Conservation (phyloP, 1,140 invertebrate species). For the Achatina immaculata region DNA sequence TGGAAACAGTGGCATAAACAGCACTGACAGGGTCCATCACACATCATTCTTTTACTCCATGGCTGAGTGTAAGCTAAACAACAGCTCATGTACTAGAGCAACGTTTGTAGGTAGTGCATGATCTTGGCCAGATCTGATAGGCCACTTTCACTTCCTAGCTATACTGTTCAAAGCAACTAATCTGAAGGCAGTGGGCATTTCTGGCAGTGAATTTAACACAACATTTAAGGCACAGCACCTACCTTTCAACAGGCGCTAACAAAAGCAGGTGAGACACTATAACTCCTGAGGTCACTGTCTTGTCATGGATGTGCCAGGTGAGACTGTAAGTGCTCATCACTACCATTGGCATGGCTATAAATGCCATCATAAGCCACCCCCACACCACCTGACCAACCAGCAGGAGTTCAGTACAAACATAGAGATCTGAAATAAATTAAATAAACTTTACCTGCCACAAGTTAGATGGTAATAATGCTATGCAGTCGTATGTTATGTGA, state of each 20-base stretch:
- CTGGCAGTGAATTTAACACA: neutral
- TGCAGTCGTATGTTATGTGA: too few species aligned
- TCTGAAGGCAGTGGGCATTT: neutral
- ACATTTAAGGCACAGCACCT: neutral
- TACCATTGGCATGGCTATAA: slow-evolving; percentile 47
- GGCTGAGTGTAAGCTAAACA: too few species aligned
- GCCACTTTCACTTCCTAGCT: too few species aligned
- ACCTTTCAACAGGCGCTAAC: slow-evolving; percentile 56
- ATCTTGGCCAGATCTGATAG: too few species aligned
- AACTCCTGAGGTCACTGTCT: slow-evolving; percentile 26
- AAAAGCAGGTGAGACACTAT: slow-evolving; percentile 48
- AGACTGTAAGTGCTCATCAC: slow-evolving; percentile 58
- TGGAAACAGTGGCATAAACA: too few species aligned
- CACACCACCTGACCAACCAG: slow-evolving; percentile 46
- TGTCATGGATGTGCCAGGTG: slow-evolving; percentile 55
- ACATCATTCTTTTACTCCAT: too few species aligned
- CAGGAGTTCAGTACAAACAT: slow-evolving; percentile 47
- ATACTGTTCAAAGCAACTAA: too few species aligned
- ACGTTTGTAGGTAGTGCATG: too few species aligned
- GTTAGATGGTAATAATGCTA: neutral
- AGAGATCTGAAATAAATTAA: slow-evolving; percentile 49
- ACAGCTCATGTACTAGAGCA: too few species aligned
- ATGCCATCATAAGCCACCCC: slow-evolving; percentile 47
- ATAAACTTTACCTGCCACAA: neutral
- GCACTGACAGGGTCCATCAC: too few species aligned